phyloP scores from a whole-genome alignment of 2,797 vertebrate genomes.

The Cheirogaleus major region DNA sequence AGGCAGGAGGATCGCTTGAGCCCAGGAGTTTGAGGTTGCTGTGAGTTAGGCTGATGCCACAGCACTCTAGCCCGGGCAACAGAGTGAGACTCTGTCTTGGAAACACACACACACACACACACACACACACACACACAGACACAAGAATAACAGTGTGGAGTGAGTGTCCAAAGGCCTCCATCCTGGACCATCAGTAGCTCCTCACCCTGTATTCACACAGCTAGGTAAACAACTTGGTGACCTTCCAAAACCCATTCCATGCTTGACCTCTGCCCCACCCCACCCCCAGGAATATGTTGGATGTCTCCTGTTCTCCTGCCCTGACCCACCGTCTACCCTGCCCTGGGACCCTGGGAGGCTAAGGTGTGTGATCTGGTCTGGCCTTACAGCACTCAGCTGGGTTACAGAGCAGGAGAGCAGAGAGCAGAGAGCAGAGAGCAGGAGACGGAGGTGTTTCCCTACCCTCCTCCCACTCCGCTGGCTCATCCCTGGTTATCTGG shows the following conservation, averaged over 20 bases:
- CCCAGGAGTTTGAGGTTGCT: no score
- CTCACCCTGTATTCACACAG: neutral
- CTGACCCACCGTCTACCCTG: neutral
- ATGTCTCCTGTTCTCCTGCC: neutral
- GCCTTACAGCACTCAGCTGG: no score
- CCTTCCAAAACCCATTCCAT: neutral
- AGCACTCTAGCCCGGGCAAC: no score
- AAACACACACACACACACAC: no score
- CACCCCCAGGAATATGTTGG: neutral
- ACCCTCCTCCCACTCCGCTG: neutral
- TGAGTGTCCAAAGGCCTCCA: neutral
- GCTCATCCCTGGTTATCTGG: neutral
- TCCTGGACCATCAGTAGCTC: neutral
- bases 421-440: neutral
- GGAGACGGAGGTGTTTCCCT: neutral
- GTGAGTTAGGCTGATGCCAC: no score
- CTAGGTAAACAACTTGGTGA: neutral
- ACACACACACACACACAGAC: accelerated
- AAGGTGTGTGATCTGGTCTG: no score
- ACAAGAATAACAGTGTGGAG: neutral
- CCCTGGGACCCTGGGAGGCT: neutral
- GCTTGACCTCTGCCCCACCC: neutral
- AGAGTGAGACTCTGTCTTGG: no score
- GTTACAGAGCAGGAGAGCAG: neutral
- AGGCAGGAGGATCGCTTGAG: no score